A percentile compares a stretch with the other conserved stretches of the same genome.
phyloP scores from a whole-genome alignment of 1,140 invertebrate species.

The Trachelipus rathkii region DNA sequence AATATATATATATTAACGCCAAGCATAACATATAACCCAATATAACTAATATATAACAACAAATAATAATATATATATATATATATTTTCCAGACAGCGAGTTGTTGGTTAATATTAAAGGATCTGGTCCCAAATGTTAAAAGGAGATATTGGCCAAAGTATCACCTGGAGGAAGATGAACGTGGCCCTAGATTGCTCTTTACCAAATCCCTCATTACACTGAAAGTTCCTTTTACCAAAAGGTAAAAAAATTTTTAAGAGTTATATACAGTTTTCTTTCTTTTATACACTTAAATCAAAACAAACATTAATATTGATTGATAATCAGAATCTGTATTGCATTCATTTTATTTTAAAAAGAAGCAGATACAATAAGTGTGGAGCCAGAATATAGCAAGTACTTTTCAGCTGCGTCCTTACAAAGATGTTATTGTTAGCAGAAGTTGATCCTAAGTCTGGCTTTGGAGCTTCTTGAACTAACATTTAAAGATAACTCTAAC shows the following conservation, averaged over 20 bases:
- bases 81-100: constrained; percentile 63
- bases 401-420: constrained; percentile 78
- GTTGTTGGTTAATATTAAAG: constrained; percentile 63
- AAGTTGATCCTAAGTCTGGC: constrained; percentile 74
- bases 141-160: constrained; percentile 78
- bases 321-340: too few relatives aligned
- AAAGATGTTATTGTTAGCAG: constrained; percentile 74
- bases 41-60: background rate
- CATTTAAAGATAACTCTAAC: constrained; percentile 97
- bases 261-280: too few relatives aligned
- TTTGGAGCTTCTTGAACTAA: constrained; percentile 91
- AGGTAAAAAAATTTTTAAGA: too few relatives aligned
- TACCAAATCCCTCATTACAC: background rate
- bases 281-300: too few relatives aligned
- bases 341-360: too few relatives aligned
- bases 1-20: background rate
- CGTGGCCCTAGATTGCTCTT: constrained; percentile 49
- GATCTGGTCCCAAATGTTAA: constrained; percentile 36
- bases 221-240: background rate
- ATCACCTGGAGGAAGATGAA: constrained; percentile 72
- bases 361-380: constrained; percentile 57
- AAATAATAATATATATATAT: constrained; percentile 8
- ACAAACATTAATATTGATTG: too few relatives aligned
- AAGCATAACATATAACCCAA: background rate
- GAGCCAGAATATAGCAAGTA: constrained; percentile 80